These are phyloP conservation scores for Nebria brevicollis DNA, from an alignment of 2,888 invertebrate species.

Conservation along the genomic window DNA sequence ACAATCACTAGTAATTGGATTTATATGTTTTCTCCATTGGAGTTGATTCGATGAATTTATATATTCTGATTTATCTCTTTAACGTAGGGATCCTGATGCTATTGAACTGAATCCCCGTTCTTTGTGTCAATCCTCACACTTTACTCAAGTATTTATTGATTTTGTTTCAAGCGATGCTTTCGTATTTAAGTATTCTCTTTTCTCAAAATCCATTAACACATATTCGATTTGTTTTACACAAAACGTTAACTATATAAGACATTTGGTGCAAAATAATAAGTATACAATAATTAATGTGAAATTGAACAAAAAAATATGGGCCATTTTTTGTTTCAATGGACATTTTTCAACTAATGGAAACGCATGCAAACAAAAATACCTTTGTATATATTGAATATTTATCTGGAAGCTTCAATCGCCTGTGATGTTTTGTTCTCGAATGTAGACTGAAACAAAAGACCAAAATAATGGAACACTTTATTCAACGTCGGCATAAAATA, in stretches of 20 bases:
- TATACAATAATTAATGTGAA: background rate
- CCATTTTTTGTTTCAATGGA: background rate
- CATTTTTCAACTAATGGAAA: background rate
- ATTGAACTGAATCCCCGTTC: background rate
- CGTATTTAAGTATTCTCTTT: background rate
- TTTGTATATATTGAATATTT: constrained; percentile 3
- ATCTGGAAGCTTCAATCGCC: background rate
- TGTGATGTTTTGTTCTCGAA: background rate
- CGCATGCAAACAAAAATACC: constrained; percentile 4
- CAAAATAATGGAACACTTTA: background rate
- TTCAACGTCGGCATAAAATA: constrained; percentile 8
- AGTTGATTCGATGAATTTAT: constrained; percentile 4
- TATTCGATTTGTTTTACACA: background rate
- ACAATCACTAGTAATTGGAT: constrained; percentile 30
- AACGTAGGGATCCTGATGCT: background rate
- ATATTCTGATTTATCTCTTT: constrained; percentile 13
- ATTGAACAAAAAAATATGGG: background rate
- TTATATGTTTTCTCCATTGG: constrained; percentile 14
- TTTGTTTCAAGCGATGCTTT: background rate
- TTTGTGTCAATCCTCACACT: background rate
- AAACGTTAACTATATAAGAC: background rate
- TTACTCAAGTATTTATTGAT: background rate
- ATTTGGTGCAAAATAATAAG: too few relatives aligned
- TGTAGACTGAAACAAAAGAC: background rate
- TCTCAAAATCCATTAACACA: background rate